Evolutionary conservation across 35 echinoderm and acorn worm genomes (phyloP), one percentile per base, ranked within the genome.

Genomic region (Acanthaster planci): DNA sequence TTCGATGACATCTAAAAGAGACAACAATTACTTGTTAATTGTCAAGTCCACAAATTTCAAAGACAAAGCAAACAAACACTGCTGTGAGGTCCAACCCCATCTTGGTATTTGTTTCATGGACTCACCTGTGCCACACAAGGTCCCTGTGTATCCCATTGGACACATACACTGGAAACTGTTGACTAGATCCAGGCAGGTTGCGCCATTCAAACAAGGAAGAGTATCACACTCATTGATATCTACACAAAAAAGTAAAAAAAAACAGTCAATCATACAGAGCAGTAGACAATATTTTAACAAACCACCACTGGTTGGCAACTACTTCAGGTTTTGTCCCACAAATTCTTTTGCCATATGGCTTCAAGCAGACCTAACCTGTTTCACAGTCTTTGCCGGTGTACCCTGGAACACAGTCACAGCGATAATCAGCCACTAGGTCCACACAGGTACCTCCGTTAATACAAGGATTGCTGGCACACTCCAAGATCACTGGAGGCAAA

Each of bases 131-230:
- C 60, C 76, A 88, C 86, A 88, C 15, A 79, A 14, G 19, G 54
- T 37, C 79, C 86, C 86, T 38, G 86, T 88, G 55, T 80, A 88
- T 14, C 86, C 86, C 1, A 51, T n/a, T 47, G 83, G 83, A 75
- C 83, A 85, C 38, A 38, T 10, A 51, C 83, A 85, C 29, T 64
- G 55, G 40, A 83, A 89, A 55, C 60, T 50, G 55, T 56, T 77
- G 18, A 89, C 37, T 31, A 67, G 39, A 72, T 89, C 87, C 26
- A 34, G 14, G 77, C 87, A 89, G 30, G 87, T 89, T 34, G 57
- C 87, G 52, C 87, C 80, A 59, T 89, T 89, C 79, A 51, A 80
- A 83, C 87, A 83, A 40, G 79, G 80, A n/a, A 38, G n/a, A 31
- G 37, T 90, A 23, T 6, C 26, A 84, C 59, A 90, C 32, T 84